Percentiles rank a stretch among this genome's conserved stretches.
Evolutionary conservation across 2,113 vertebrate species (phyloP).

Genomic region (Amazona vittata): DNA sequence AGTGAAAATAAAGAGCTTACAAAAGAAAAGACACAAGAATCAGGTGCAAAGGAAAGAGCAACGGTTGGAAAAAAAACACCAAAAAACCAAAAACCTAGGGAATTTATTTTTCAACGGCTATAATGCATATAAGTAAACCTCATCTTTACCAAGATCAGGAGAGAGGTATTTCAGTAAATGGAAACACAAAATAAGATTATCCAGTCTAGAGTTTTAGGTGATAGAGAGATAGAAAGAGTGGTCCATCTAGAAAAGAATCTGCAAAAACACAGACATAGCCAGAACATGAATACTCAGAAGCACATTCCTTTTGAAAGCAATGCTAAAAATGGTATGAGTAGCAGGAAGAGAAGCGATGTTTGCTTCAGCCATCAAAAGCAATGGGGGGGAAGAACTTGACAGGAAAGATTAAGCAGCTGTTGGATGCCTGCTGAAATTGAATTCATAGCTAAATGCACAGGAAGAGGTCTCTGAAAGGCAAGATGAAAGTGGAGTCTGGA

Average conservation of each 20-base stretch:
- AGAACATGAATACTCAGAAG: not conserved
- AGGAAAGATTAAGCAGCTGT: slow-evolving; percentile 38
- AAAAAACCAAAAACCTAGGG: no score
- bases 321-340: not conserved
- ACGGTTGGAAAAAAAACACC: not conserved
- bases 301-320: not conserved
- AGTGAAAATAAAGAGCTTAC: not conserved
- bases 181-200: not conserved
- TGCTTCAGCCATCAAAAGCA: slow-evolving; percentile 16
- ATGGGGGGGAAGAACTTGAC: not conserved
- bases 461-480: not conserved
- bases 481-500: not conserved
- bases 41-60: not conserved
- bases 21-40: rapidly evolving
- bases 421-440: not conserved
- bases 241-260: not conserved
- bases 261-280: not conserved
- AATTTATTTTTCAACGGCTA: not conserved
- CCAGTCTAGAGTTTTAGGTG: not conserved
- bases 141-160: not conserved
- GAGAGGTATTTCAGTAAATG: not conserved
- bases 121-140: not conserved
- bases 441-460: slow-evolving; percentile 6
- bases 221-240: not conserved
- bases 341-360: not conserved